These are phyloP conservation scores for Leucopsar rothschildi DNA, from an alignment of 2,113 vertebrate genomes.

Conservation along the genomic window DNA sequence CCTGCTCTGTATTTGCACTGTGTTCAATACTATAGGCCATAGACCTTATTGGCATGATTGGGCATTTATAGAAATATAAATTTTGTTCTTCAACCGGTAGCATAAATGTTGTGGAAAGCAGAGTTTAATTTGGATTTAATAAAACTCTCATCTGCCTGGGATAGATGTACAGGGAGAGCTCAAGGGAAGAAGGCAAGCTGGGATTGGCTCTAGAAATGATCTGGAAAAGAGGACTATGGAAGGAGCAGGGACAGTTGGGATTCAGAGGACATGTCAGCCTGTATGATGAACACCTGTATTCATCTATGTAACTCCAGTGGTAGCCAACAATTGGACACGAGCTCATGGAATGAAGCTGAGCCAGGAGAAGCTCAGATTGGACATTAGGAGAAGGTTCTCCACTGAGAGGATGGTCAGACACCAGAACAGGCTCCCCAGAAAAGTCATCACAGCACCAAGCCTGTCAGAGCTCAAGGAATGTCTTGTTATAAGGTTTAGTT, in stretches of 20 bases:
- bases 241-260: background rate
- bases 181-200: background rate
- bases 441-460: background rate
- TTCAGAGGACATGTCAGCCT: background rate
- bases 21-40: background rate
- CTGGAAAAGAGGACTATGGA: background rate
- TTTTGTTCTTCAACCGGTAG: background rate
- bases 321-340: rapidly evolving
- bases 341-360: background rate
- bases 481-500: background rate
- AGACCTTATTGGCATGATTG: background rate
- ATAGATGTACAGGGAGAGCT: background rate
- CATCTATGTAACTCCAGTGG: background rate
- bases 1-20: background rate
- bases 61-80: background rate
- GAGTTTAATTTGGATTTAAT: background rate
- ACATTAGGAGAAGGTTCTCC: background rate
- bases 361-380: background rate
- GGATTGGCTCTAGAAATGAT: background rate
- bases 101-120: background rate
- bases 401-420: background rate
- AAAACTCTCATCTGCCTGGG: background rate
- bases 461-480: background rate
- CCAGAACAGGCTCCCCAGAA: background rate
- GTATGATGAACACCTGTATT: background rate